Base-by-base conservation (phyloP, 2,113 vertebrate species). In the Perccottus glenii region DNA sequence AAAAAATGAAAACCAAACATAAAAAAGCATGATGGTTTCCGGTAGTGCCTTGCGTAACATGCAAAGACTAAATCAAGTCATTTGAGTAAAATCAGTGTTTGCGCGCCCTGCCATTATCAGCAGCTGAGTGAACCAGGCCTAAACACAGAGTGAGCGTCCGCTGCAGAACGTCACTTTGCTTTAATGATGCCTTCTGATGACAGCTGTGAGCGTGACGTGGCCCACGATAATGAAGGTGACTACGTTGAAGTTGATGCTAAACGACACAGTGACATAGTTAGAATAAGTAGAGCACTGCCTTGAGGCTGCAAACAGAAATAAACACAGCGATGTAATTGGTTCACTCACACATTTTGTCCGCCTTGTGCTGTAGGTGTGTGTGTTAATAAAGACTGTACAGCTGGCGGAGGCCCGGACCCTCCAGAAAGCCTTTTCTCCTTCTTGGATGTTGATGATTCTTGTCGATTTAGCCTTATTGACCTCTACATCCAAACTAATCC, bases 401-500 rank as follows among this genome's bases (percentile, higher is more conserved):
- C 77, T 71, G 70, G 61, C 69, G 55, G n/a, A 11, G 40, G 36
- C 51, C 5, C 5, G 11, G 67, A 56, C 73, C 75, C 71, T 42
- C 42, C 42, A 75, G 64, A 73, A 36, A n/a, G 52, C 61, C 33
- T 52, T 75, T 52, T 64, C 71, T 62, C 36, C 64, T 75, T 60
- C 42, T 60, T 46, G 66, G 62, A 81, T 79, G 78, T 83, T 80
- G 75, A 83, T 59, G 71, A 81, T 86, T 85, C 74, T 71, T 78
- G 85, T 82, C 85, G 83, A 70, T 81, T 90, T 86, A 82, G 85
- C 85, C 89, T 87, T 77, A 66, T 77, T 90, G 87, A 90, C 90
- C 90, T 88, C 87, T 77, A 82, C 82, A 87, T 85, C 86, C 85
- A 68, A 84, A 86, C 84, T 87, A 89, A 90, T 87, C 87, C 79